Evolutionary conservation across 2,797 vertebrate species (phyloP).

Genomic region (Betta splendens): DNA sequence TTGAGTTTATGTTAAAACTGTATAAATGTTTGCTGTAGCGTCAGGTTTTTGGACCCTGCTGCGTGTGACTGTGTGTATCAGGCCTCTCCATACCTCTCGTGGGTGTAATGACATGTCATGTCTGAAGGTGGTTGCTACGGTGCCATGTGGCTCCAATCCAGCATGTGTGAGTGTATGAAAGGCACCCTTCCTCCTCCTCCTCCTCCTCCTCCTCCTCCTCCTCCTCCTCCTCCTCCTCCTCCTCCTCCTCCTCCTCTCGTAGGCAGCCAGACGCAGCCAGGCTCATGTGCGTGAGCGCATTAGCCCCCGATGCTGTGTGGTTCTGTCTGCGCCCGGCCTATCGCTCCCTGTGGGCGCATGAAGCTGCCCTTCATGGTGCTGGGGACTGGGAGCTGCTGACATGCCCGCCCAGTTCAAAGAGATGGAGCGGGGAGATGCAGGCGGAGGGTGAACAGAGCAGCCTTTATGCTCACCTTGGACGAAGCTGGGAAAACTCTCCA

Average conservation of each 20-base stretch:
- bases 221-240: conserved; percentile 9
- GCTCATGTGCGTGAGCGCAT: conserved; percentile 9
- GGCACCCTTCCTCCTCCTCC: conserved; percentile 7
- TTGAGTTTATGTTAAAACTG: too few species aligned
- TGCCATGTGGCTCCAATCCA: conserved; percentile 6
- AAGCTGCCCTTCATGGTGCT: conserved; percentile 63
- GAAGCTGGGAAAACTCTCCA: conserved; percentile 72
- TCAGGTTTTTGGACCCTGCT: too few species aligned
- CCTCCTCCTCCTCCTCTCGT: conserved; percentile 25
- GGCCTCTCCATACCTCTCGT: too few species aligned
- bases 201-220: too few species aligned
- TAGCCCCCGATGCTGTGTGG: conserved; percentile 45
- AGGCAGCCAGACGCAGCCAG: conserved; percentile 13
- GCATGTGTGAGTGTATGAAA: conserved; percentile 11
- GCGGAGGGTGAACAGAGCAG: conserved; percentile 66
- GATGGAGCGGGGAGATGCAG: conserved; percentile 71
- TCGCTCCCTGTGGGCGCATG: conserved; percentile 73
- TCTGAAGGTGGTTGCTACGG: conserved; percentile 1
- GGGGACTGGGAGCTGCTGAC: conserved; percentile 72
- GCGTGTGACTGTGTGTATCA: too few species aligned
- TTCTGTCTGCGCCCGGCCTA: conserved; percentile 73
- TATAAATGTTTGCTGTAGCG: too few species aligned
- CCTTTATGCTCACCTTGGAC: conserved; percentile 67
- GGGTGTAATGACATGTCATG: conserved; percentile 4
- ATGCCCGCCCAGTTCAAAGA: conserved; percentile 76